phyloP scores from a whole-genome alignment of 2,113 vertebrate species.

The Pristiophorus japonicus region DNA sequence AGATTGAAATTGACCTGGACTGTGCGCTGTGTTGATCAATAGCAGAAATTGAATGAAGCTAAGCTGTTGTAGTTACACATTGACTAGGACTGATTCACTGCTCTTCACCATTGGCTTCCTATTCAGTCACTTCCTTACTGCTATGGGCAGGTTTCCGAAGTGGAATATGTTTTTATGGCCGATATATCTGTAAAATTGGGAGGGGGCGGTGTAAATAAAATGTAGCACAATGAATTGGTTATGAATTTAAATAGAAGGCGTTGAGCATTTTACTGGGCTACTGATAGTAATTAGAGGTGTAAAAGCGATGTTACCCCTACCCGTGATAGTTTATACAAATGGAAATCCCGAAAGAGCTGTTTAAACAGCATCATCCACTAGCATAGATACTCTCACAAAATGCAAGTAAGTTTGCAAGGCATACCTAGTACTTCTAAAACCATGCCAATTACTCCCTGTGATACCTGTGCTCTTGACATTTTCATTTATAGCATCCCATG shows the following conservation, averaged over 20 bases:
- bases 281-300: background rate
- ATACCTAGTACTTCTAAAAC: no score
- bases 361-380: no score
- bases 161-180: background rate
- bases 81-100: background rate
- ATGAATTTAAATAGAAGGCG: background rate
- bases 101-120: background rate
- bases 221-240: background rate
- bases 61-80: background rate
- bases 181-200: background rate
- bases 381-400: no score
- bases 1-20: background rate
- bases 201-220: background rate
- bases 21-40: background rate
- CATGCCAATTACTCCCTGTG: no score
- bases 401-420: no score
- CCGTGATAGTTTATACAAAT: no score
- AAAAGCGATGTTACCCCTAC: no score
- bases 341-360: no score
- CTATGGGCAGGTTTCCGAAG: background rate
- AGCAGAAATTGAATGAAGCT: background rate
- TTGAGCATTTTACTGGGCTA: background rate
- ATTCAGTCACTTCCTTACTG: background rate
- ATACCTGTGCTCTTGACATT: no score
- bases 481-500: no score